Evolutionary conservation across 2,113 vertebrate species (phyloP), one percentile per base, ranked within the genome.

Genomic region (Heterotilapia buettikoferi): DNA sequence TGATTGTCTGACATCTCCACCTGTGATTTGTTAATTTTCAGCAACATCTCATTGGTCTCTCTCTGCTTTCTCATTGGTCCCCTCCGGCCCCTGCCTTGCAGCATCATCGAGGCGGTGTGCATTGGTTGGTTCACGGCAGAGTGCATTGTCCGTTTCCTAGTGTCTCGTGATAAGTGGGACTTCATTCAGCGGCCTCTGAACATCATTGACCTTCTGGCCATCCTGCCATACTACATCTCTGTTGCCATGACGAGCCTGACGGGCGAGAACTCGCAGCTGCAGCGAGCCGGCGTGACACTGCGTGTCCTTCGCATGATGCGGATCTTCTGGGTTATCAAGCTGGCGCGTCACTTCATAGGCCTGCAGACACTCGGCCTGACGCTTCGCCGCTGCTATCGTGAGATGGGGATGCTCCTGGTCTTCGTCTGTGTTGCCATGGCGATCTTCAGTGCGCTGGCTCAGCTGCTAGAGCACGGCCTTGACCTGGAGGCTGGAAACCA

Each of bases 101-200:
- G 98, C 97, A 97, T 99, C 96, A 98, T 99, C 89, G 98, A 99
- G 96, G 98, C 98, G 2, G 97, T 99, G 94, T 99, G 98, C 95
- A 99, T 99, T 54, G 98, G 98, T 86, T 99, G 98, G 98, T 99
- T 99, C 97, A 99, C 98, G 5, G 97, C 97, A 5, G 98, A 99
- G 95, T 99, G 98, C 95, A 96, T 99, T 24, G 95, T 99, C 89
- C 97, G 98, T 90, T 99, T 99, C 97, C 97, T 99, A 21, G 95
- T 99, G 94, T 98, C 98, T 80, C 97, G 97, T 92, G 97, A 99
- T 96, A 99, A 99, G 96, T 99, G 98, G 89, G 97, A 98, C 94
- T 99, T 99, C 95, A 97, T 98, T 86, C 97, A 97, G 80, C 97
- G 97, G 89, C 98, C 98, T 66, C 97, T 99, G 93, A 99, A 99